phyloP scores from a whole-genome alignment of 2,888 invertebrate genomes.

The Serrognathus titanus region DNA sequence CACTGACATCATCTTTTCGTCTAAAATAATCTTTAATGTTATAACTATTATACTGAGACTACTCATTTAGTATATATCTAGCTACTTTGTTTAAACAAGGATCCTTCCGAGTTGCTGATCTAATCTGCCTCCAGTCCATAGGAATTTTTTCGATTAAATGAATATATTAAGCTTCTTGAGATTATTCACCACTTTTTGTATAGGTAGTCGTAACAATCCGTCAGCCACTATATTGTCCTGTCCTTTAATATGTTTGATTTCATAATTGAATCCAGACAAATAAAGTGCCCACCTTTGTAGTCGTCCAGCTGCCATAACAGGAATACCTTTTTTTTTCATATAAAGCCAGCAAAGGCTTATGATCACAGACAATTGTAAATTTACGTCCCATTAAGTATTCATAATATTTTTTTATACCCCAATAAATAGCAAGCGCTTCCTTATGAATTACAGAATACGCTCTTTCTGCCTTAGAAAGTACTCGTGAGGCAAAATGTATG shows the following conservation, averaged over 20 bases:
- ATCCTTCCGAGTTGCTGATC: too few relatives aligned
- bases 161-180: too few relatives aligned
- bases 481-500: constrained; percentile 29
- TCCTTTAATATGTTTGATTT: constrained; percentile 19
- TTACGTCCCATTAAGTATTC: constrained; percentile 36
- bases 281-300: constrained; percentile 35
- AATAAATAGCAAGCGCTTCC: constrained; percentile 38
- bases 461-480: constrained; percentile 30
- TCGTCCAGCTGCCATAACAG: constrained; percentile 36
- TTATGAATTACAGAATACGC: constrained; percentile 35
- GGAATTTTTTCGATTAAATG: too few relatives aligned
- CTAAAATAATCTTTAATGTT: too few relatives aligned
- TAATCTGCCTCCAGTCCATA: too few relatives aligned
- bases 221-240: constrained; percentile 15
- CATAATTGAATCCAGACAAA: constrained; percentile 20
- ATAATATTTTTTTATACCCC: constrained; percentile 34
- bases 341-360: constrained; percentile 34
- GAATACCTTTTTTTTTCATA: constrained; percentile 35
- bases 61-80: too few relatives aligned
- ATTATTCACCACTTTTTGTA: too few relatives aligned
- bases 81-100: too few relatives aligned
- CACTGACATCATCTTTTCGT: too few relatives aligned
- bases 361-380: constrained; percentile 34
- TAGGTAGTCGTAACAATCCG: too few relatives aligned
- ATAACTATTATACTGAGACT: too few relatives aligned